These are phyloP conservation scores for Geococcyx californianus DNA, from an alignment of 2,113 vertebrate species.

Conservation along the genomic window DNA sequence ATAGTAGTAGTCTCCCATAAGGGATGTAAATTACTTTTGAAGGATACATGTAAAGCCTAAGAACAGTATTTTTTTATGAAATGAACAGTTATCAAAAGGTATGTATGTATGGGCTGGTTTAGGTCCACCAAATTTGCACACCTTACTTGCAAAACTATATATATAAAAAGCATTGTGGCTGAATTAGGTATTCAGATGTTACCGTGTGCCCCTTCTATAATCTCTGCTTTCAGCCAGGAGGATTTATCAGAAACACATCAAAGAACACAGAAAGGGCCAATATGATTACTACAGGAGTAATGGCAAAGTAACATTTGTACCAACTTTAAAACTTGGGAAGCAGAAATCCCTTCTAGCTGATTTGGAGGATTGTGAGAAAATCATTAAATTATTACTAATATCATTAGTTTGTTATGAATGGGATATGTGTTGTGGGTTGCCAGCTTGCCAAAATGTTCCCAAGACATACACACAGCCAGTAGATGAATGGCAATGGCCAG, in stretches of 20 bases:
- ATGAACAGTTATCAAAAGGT: not conserved
- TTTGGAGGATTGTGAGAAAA: not conserved
- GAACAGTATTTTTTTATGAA: not conserved
- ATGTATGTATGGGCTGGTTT: rapidly evolving
- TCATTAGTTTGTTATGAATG: not conserved
- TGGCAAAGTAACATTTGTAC: not conserved
- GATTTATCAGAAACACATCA: not conserved
- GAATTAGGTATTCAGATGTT: not conserved
- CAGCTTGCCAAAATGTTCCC: not conserved
- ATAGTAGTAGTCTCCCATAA: not conserved
- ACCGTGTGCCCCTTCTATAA: not conserved
- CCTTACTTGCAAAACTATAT: not conserved
- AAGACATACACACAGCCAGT: rapidly evolving
- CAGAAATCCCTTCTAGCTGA: not conserved
- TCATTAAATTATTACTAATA: too few relatives aligned
- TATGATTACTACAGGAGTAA: not conserved
- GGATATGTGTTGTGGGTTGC: not conserved
- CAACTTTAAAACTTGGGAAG: not conserved
- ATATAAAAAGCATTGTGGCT: not conserved
- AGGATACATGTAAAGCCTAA: not conserved
- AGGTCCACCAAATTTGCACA: not conserved
- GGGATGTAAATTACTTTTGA: not conserved
- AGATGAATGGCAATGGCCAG: not conserved
- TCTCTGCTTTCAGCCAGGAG: not conserved
- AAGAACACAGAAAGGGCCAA: not conserved